phyloP scores from a whole-genome alignment of 2,888 invertebrate species.

The Listrodromus nycthemerus region DNA sequence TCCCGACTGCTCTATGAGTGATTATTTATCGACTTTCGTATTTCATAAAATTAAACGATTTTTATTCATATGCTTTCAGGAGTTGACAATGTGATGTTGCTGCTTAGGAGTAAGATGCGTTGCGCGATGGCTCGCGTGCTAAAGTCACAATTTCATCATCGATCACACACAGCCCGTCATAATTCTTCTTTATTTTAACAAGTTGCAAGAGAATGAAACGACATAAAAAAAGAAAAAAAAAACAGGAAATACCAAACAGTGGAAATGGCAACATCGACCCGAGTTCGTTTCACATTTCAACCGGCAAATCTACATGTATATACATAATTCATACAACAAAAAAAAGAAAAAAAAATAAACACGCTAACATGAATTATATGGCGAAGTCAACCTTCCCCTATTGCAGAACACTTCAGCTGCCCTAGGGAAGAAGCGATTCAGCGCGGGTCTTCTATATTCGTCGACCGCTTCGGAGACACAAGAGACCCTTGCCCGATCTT shows the following conservation, averaged over 20 bases:
- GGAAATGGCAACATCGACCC: conserved; percentile 38
- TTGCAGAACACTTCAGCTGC: background rate
- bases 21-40: background rate
- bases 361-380: conserved; percentile 41
- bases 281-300: conserved; percentile 47
- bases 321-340: conserved; percentile 79
- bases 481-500: background rate
- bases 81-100: conserved; percentile 83
- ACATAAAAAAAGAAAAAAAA: conserved; percentile 66
- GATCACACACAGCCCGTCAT: conserved; percentile 74
- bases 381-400: conserved; percentile 28
- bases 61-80: conserved; percentile 75
- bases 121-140: conserved; percentile 70
- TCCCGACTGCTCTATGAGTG: background rate
- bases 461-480: background rate
- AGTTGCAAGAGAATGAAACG: conserved; percentile 63
- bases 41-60: conserved; percentile 16
- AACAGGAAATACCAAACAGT: conserved; percentile 41
- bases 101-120: conserved; percentile 73
- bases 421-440: background rate
- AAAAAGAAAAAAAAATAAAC: conserved; percentile 62
- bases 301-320: conserved; percentile 78
- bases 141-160: conserved; percentile 77
- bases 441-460: conserved; percentile 30
- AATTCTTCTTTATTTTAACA: conserved; percentile 75